Conservation (phyloP, 2,797 vertebrate genomes). For the Cirrhinus mrigala region DNA sequence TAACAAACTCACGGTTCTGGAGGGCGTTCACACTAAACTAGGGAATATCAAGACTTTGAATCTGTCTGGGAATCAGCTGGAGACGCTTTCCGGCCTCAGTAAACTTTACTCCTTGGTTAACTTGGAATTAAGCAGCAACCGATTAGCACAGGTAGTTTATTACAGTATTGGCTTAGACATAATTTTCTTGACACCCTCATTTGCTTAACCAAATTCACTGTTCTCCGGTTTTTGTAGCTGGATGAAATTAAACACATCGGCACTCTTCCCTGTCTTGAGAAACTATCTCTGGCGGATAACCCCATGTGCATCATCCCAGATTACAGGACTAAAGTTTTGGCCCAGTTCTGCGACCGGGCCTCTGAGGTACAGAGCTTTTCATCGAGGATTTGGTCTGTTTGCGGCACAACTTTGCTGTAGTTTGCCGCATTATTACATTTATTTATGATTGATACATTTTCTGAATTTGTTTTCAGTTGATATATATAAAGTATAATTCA, state of each 20-base stretch:
- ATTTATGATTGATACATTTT: neutral
- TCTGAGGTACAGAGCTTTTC: constrained; percentile 85
- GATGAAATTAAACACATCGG: constrained; percentile 91
- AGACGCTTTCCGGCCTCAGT: constrained; percentile 87
- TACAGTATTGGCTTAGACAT: neutral
- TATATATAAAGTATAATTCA: neutral
- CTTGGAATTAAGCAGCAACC: constrained; percentile 93
- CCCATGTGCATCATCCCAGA: constrained; percentile 95
- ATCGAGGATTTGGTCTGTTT: neutral
- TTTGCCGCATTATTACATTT: neutral
- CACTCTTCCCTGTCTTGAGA: constrained; percentile 91
- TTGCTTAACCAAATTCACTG: no score
- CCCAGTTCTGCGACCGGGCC: constrained; percentile 94
- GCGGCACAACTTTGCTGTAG: neutral
- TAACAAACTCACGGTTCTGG: constrained; percentile 86
- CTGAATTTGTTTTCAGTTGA: neutral
- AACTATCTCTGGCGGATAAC: constrained; percentile 85
- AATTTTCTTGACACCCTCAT: no score
- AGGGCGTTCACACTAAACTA: constrained; percentile 91
- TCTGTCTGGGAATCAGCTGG: constrained; percentile 91
- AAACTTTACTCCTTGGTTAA: constrained; percentile 97
- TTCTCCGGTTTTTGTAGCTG: constrained; percentile 79
- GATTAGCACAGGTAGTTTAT: constrained; percentile 85
- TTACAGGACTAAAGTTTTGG: constrained; percentile 95
- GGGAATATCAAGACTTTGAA: constrained; percentile 97